Percentiles rank a stretch among this genome's conserved stretches.
Evolutionary conservation across 2,113 vertebrate species (phyloP).

Genomic region (Mastomys natalensis): DNA sequence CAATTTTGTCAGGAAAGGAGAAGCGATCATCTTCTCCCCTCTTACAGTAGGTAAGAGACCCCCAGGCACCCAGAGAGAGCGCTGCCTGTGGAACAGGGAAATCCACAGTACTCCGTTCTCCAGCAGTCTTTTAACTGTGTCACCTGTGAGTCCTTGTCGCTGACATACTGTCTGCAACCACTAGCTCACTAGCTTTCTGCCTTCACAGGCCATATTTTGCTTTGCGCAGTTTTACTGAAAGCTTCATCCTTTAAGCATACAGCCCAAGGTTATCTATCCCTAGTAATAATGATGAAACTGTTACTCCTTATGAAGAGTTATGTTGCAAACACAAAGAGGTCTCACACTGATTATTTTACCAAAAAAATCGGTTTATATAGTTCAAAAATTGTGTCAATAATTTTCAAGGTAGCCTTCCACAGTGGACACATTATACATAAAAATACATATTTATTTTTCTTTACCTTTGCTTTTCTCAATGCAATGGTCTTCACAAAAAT

Average conservation of each 20-base stretch:
- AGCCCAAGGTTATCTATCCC: not conserved
- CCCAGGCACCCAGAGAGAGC: constrained; percentile 52
- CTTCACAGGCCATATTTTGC: not conserved
- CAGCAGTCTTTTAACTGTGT: not conserved
- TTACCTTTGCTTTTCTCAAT: not conserved
- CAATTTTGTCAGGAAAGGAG: constrained; percentile 80
- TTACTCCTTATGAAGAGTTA: constrained; percentile 49
- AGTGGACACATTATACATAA: not conserved
- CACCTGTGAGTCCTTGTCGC: not conserved
- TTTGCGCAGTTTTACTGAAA: not conserved
- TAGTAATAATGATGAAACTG: not conserved
- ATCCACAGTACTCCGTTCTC: not conserved
- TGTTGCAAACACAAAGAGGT: not conserved
- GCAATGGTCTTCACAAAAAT: not conserved
- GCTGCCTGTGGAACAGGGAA: constrained; percentile 70
- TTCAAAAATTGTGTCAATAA: not conserved
- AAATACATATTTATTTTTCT: not conserved
- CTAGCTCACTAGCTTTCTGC: not conserved
- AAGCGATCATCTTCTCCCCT: constrained; percentile 71
- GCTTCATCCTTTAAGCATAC: not conserved
- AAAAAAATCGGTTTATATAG: not conserved
- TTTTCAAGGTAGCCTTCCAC: not conserved
- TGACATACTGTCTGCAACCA: not conserved
- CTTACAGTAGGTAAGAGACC: constrained; percentile 66
- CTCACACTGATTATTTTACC: constrained; percentile 54